Conservation (phyloP, 2,113 vertebrate species). For the Catagonus wagneri region DNA sequence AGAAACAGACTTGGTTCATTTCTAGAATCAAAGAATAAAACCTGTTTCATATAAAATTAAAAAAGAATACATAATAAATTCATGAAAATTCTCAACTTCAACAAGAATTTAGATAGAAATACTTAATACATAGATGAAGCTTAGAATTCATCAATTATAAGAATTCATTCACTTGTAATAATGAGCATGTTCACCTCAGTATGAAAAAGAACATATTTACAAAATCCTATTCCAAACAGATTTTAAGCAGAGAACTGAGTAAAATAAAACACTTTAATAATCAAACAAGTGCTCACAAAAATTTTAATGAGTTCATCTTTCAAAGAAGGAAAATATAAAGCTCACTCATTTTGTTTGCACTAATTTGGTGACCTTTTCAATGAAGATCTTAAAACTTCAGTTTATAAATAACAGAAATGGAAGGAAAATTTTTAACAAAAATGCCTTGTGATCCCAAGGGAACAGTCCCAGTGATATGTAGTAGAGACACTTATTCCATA, state of each 20-base stretch:
- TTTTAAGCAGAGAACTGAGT: neutral
- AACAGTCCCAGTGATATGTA: neutral
- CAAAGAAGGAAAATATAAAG: neutral
- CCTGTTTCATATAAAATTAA: neutral
- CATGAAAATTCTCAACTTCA: neutral
- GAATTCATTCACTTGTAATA: neutral
- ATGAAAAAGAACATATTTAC: neutral
- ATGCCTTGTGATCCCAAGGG: fast-evolving
- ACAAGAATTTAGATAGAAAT: neutral
- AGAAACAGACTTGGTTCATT: neutral
- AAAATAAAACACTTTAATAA: neutral
- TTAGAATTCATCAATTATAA: neutral
- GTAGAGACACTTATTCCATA: neutral
- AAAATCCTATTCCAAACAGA: neutral
- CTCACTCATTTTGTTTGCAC: neutral
- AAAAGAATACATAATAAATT: neutral
- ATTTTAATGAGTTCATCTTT: constrained; percentile 12
- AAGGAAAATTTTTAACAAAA: neutral
- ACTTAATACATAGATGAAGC: neutral
- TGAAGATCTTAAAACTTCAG: neutral
- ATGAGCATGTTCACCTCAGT: neutral
- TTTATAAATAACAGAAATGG: constrained; percentile 19
- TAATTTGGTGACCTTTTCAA: neutral
- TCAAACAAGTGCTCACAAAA: neutral
- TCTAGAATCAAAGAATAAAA: neutral